Evolutionary conservation across 1,140 invertebrate species (phyloP), one percentile per base, ranked within the genome.

Genomic region (Lasioglossum baleicum): DNA sequence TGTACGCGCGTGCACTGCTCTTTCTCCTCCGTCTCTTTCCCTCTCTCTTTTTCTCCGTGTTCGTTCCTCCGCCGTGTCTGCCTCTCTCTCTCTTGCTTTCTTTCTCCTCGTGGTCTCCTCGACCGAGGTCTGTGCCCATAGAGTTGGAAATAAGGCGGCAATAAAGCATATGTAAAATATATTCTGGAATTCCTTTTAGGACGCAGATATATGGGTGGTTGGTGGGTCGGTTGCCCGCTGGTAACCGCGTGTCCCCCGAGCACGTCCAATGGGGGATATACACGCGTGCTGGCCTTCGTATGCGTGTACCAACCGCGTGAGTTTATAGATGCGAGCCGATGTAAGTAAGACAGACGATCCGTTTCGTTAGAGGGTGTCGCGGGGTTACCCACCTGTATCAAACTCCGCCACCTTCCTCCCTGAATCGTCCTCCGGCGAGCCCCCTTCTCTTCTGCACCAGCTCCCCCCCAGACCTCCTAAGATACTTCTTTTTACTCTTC

Each of bases 161-260:
- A 93, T 93, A 93, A 93, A 93, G 90, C 92, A 93, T 93, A 93
- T 92, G 92, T 93, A 93, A 93, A 93, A 93, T 93, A 93, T 93
- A 92, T 93, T 93, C 92, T 92, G 92, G 91, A 93, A 93, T 93
- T 93, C 92, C 91, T 93, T 93, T 93, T 92, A 90, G 89, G 91
- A 93, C 91, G 90, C 88, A 91, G 92, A 93, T 93, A 92, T 92
- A 93, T 91, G 91, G 91, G 79, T 83, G 87, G 88, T 80, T 87
- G 85, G 88, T 90, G 87, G 88, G 86, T 90, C 80, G 88, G 87
- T 85, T 90, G 88, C 88, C 87, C 88, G 87, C 88, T 88, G 88
- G 87, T 83, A 84, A 80, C 88, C 89, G 86, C 90, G 89, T 89
- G 83, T 77, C 86, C 87, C 86, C 87, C 51, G 73, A 69, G 80